Base-by-base conservation (phyloP, 2,797 vertebrate genomes). In the Catharus ustulatus region DNA sequence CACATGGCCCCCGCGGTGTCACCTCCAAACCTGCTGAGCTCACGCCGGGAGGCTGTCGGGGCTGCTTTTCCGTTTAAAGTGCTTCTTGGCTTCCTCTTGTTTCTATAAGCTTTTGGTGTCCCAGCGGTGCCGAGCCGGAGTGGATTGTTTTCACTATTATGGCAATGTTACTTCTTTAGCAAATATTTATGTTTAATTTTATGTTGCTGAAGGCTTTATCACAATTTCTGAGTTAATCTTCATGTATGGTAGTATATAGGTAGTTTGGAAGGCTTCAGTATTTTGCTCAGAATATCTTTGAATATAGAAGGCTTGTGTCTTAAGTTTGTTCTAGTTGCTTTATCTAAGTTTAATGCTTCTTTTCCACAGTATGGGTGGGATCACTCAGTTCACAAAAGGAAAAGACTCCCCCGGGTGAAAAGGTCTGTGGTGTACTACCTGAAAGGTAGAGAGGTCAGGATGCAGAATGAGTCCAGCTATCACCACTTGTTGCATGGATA, bases 391-490 rank as follows among this genome's bases (percentile, higher is more conserved):
- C 96, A 97, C 89, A 98, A 98, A 96, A 98, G 97, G 91, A 99
- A 98, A 97, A 98, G 98, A 88, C 97, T 99, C 92, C 98, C 98
- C 93, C 98, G 96, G 42, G 97, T 98, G 97, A 98, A 98, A 93
- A 98, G 97, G 96, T 99, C 99, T 3, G 97, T 99, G 96, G 99
- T 99, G 45, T 99, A 98, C 95, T 99, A 99, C 79, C 97, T 99
- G 85, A 98, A 99, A 89, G 98, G 98, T 26, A 98, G 99, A 69
- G 99, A 99, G 98, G 98, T 99, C 95, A 98, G 98, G 85, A 98
- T 98, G 63, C 99, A 99, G 92, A 97, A 96, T 84, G 98, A 98
- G 64, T 98, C 98, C 96, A 98, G 98, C 96, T 99, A 99, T 42
- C 98, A 98, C 78, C 96, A 97, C 87, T 97, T 99, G 94, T 96